Base-by-base conservation (phyloP, 2,888 invertebrate species). In the Eubasilissa splendida region DNA sequence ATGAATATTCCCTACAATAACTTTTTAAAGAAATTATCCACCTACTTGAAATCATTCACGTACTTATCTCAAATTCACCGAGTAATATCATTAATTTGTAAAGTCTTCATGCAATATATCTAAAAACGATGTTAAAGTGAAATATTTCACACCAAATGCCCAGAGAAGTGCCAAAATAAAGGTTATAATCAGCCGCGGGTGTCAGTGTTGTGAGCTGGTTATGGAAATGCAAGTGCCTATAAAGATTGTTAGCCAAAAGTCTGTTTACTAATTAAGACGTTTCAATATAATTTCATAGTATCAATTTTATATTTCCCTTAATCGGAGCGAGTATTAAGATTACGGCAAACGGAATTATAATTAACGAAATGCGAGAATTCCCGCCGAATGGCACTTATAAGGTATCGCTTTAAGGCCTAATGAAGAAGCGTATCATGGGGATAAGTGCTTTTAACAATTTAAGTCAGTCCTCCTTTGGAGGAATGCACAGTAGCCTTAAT, bases 211-310 rank as follows among this genome's bases (percentile, higher is more conserved):
- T 10, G 11, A 75, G 75, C 52, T 22, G 52, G 75, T 75, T 75
- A 75, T 75, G 75, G 56, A 60, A 75, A 75, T 75, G 56, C 9
- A 75, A 22, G 11, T 14, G 50, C 7, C 52, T n/a, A 60, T 75
- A 75, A 75, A 75, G 75, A 75, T 75, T 50, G 42, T 60, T 60
- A 60, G 60, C 60, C 50, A 75, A 75, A 73, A 75, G 22, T 60
- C 52, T 75, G 75, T 75, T 75, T 50, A 70, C 50, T 77, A 77
- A 77, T 56, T 77, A 77, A 77, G 77, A 70, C 59, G 77, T 70
- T 68, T 68, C 33, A 56, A 56, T 50, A 54, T 70, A 31, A 77
- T 56, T 77, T 77, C 22, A 22, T 58, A 31, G 54, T 73, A 73
- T 73, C 71, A 73, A 33, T 56, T 70, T 76, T 53, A 54, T 76